Conservation (phyloP, 1,140 invertebrate species). For the Sitobion miscanthi region DNA sequence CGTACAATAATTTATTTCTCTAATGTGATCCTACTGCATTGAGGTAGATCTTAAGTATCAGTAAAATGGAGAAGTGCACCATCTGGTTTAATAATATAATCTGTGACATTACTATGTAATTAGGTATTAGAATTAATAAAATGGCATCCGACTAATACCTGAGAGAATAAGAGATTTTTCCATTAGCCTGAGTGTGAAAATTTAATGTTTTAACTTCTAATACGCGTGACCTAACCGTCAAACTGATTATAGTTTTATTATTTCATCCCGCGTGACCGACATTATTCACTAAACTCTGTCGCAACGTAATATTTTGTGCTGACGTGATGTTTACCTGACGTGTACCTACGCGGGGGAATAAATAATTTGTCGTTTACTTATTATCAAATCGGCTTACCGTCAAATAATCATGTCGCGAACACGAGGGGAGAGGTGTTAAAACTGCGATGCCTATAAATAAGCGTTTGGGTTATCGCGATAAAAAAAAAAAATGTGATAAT, state of each 20-base stretch:
- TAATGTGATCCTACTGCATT: too few species aligned
- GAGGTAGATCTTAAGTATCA: too few species aligned
- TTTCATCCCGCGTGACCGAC: neutral
- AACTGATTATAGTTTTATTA: neutral
- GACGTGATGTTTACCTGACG: neutral
- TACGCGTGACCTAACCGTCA: neutral
- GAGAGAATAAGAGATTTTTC: neutral
- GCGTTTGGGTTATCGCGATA: neutral
- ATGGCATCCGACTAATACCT: neutral
- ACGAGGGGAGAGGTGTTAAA: neutral
- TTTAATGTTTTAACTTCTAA: neutral
- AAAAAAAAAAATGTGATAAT: neutral
- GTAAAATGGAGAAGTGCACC: too few species aligned
- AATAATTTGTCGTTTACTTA: constrained; percentile 1
- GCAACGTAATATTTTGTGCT: neutral
- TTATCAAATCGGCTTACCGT: neutral
- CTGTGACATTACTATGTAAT: neutral
- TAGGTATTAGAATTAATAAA: neutral
- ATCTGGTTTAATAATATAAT: too few species aligned
- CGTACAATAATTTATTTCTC: too few species aligned
- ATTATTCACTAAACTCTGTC: neutral
- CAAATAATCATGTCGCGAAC: neutral
- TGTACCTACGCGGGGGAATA: neutral
- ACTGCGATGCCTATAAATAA: neutral
- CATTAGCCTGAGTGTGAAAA: neutral